phyloP scores from a whole-genome alignment of 2,797 vertebrate species.

The Bradypodion ventrale region DNA sequence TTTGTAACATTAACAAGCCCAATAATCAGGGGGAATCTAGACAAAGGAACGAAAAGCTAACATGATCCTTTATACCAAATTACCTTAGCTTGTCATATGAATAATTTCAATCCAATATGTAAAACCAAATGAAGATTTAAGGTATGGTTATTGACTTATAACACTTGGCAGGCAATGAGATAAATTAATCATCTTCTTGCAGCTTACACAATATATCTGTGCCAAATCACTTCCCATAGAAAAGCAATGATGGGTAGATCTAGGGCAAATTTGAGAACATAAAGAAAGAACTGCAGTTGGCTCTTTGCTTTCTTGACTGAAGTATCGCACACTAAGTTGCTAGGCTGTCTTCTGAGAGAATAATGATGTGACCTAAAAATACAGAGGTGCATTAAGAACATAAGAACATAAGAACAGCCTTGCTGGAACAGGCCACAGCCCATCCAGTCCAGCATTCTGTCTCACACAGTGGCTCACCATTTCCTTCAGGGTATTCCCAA shows the following conservation, averaged over 20 bases:
- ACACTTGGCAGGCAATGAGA: constrained; percentile 42
- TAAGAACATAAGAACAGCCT: no score
- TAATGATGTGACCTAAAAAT: constrained; percentile 22
- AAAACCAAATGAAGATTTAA: constrained; percentile 55
- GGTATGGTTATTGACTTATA: constrained; percentile 34
- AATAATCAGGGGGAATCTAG: background rate
- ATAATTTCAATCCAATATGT: constrained; percentile 26
- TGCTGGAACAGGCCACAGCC: no score
- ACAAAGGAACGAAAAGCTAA: constrained; percentile 17
- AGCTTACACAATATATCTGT: constrained; percentile 49
- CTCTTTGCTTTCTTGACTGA: constrained; percentile 24
- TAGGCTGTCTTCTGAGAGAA: constrained; percentile 36
- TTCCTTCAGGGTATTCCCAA: no score
- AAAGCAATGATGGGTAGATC: constrained; percentile 40
- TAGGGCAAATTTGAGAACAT: constrained; percentile 19
- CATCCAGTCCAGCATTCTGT: no score
- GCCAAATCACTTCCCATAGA: constrained; percentile 46
- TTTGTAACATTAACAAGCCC: constrained; percentile 10
- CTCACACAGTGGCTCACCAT: no score
- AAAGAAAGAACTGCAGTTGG: constrained; percentile 37
- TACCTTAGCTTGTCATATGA: constrained; percentile 41
- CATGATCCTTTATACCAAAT: constrained; percentile 10
- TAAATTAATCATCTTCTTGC: constrained; percentile 50
- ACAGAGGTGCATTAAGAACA: background rate
- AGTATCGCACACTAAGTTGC: constrained; percentile 26